A percentile compares a stretch with the other conserved stretches of the same genome.
Conservation (phyloP, 2,113 vertebrate species). For the Cariama cristata region DNA sequence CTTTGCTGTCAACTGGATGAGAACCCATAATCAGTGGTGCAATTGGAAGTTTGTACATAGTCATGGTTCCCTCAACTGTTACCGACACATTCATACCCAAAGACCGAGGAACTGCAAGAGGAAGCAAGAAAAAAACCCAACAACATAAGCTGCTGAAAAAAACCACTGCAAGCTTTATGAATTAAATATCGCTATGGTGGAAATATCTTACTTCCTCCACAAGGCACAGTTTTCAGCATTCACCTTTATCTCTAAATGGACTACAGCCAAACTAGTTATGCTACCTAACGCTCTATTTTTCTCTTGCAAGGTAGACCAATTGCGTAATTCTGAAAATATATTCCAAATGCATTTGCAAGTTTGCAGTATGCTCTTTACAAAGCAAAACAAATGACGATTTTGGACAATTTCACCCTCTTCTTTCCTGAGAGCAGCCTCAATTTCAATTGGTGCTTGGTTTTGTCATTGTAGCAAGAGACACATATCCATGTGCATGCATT, state of each 20-base stretch:
- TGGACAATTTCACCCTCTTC: not conserved
- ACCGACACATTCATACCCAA: constrained; percentile 92
- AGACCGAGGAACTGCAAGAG: constrained; percentile 85
- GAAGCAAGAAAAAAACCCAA: not conserved
- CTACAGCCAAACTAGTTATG: not conserved
- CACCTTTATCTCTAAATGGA: not conserved
- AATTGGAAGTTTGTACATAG: constrained; percentile 94
- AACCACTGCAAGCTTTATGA: fast-evolving
- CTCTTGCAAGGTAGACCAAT: not conserved
- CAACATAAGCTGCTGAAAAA: not conserved
- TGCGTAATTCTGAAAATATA: not conserved
- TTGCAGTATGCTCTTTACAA: not conserved
- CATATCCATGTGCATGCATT: fast-evolving
- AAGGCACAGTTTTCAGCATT: not conserved
- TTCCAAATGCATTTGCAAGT: not conserved
- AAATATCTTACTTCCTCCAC: not conserved
- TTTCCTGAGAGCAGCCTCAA: not conserved
- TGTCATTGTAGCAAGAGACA: not conserved
- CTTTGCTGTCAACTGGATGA: constrained; percentile 96
- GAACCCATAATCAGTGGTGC: constrained; percentile 96
- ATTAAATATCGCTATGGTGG: not conserved
- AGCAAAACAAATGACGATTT: not conserved
- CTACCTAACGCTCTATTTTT: not conserved
- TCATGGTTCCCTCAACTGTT: constrained; percentile 91
- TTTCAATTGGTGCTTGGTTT: not conserved